A percentile compares a stretch with the other conserved stretches of the same genome.
Conservation (phyloP, 2,113 vertebrate genomes). For the Xenus cinereus region DNA sequence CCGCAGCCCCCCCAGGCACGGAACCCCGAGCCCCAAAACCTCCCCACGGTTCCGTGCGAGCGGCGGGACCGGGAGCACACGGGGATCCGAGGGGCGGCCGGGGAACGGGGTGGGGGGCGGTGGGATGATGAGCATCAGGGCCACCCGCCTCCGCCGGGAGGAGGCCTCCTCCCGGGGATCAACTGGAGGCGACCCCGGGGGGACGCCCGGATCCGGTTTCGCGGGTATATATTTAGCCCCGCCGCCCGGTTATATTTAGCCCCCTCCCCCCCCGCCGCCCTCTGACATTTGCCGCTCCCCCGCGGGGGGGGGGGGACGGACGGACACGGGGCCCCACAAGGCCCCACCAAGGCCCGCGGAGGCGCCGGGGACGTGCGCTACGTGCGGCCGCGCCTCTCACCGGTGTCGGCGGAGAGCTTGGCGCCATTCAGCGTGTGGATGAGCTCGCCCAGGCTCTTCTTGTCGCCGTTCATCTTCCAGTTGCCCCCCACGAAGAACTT, state of each 20-base stretch:
- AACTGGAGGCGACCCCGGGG: neutral
- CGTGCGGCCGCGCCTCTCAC: constrained; percentile 71
- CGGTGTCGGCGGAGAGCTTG: constrained; percentile 85
- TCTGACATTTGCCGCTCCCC: constrained; percentile 56
- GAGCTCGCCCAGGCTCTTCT: constrained; percentile 89
- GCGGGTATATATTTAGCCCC: constrained; percentile 35
- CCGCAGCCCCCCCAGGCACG: neutral
- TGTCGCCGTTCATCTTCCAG: constrained; percentile 99
- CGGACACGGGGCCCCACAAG: neutral
- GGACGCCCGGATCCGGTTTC: constrained; percentile 8
- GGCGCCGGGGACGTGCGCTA: constrained; percentile 4
- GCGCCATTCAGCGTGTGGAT: constrained; percentile 85
- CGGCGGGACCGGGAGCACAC: no score
- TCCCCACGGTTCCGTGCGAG: no score
- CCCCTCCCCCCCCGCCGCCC: neutral
- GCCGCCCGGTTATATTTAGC: constrained; percentile 37
- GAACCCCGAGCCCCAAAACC: neutral
- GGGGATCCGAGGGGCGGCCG: neutral
- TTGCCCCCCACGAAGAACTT: constrained; percentile 98
- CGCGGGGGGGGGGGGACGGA: neutral
- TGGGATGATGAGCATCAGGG: neutral
- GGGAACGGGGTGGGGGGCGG: no score
- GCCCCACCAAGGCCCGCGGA: neutral
- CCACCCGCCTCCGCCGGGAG: neutral
- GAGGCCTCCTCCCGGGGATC: neutral